Base-by-base conservation (phyloP, 2,888 invertebrate species). In the Uropetala carovei region DNA sequence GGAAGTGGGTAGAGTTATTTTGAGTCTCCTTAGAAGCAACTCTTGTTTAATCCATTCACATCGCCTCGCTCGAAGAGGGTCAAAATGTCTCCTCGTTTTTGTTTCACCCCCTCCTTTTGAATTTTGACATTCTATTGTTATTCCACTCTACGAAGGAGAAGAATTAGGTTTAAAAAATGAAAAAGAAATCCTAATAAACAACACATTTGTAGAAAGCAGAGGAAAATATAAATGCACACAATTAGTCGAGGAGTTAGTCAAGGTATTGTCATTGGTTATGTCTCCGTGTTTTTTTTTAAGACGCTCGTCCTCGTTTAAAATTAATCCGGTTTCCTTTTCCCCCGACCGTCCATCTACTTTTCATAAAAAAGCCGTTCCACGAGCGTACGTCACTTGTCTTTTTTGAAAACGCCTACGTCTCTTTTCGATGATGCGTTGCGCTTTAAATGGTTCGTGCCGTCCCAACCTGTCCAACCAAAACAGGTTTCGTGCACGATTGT, bases 291-390 rank as follows among this genome's bases (percentile, higher is more conserved):
- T 75, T 75, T 14, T 60, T 13, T 75, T 0, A 4, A 27, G 27
- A 13, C 75, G 11, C 75, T 75, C 75, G 18, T 27, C 11, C 75
- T 27, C 13, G 22, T 68, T 22, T 18, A 18, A 22, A 8, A n/a
- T 27, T 75, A 75, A 75, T 75, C 75, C 75, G 75, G 75, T 75
- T 75, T 75, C 27, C 75, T 75, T 27, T 27, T 18, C 75, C 11
- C 75, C 22, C 27, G 27, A 75, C 75, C 22, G 22, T 22, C 27
- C 75, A 22, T 10, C 75, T 75, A 27, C 56, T 83, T 43, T 83
- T 43, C 18, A 56, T n/a, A 83, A 56, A 43, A 56, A 43, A 56
- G 83, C 83, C 18, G 56, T 56, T 16, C 13, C 56, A 14, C 56
- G 56, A 83, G 56, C 43, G 56, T 14, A 56, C 83, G 27, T 83